Evolutionary conservation across 2,888 invertebrate species (phyloP), one percentile per base, ranked within the genome.

Genomic region (Arge pagana): DNA sequence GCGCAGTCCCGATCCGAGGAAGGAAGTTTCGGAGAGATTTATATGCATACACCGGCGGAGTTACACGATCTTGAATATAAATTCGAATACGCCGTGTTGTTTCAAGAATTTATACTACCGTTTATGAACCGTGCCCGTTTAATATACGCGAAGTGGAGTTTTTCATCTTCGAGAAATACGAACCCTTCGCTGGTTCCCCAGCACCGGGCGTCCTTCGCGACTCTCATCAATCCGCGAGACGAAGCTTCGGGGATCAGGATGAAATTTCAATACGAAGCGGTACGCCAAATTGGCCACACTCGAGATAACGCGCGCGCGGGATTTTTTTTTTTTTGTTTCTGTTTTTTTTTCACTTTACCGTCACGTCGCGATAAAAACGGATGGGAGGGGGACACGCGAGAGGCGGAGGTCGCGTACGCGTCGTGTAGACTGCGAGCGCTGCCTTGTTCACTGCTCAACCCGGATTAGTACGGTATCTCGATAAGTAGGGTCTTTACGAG

Each of bases 21-120:
- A 53, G 54, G 42, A 48, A 40, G 48, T 51, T 56, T 55, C 28
- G 26, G 5, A 23, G 28, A 55, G 61, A 63, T 63, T 63, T 58
- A 63, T 56, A 40, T 19, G 13, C 24, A 48, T 45, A 13, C 50
- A 7, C 30, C 26, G 36, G n/a, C 52, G 33, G 37, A 42, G 54
- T 45, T 45, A 45, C 35, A 45, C 35, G 35, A 45, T 35, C 45
- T 23, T 2, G 45, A 45, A 23, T 48, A 56, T 59, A 61, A 59
- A 63, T 63, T 61, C 48, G 51, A 61, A 63, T 61, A 62, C 55
- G 55, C 45, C 54, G 33, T 37, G 15, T 31, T 21, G 15, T 33
- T 24, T 24, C 16, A 26, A 35, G 15, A 45, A 45, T 45, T 45
- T 45, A 45, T 45, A 45, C 15, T 15, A 33, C 33, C 21, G 45